Percentiles rank a stretch among this genome's conserved stretches.
phyloP scores from a whole-genome alignment of 2,888 invertebrate species.

The Spicauda simplicius region DNA sequence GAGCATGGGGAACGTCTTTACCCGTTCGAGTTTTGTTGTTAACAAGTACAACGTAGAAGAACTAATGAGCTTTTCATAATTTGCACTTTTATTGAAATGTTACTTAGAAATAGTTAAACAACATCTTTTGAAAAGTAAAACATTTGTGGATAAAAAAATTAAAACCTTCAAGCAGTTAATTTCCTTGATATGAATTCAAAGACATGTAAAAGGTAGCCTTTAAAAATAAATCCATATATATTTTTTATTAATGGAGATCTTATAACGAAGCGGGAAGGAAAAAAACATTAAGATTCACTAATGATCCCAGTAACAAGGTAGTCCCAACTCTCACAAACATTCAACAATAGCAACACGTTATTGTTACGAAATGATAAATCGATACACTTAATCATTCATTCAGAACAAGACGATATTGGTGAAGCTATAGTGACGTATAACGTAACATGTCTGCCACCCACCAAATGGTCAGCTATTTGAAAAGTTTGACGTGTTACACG shows the following conservation, averaged over 20 bases:
- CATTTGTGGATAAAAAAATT: no score
- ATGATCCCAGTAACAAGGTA: slow-evolving; percentile 32
- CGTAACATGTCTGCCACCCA: slow-evolving; percentile 55
- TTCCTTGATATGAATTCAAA: background rate
- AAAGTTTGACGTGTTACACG: slow-evolving; percentile 65
- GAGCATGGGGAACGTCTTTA: slow-evolving; percentile 44
- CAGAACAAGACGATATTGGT: slow-evolving; percentile 57
- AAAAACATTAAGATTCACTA: slow-evolving; percentile 25
- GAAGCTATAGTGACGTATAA: slow-evolving; percentile 44
- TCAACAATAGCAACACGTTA: slow-evolving; percentile 51
- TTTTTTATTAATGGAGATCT: slow-evolving; percentile 33
- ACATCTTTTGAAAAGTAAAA: no score
- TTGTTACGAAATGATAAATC: slow-evolving; percentile 69
- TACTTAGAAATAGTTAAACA: background rate
- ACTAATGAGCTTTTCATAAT: no score
- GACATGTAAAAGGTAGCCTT: no score
- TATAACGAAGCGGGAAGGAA: background rate
- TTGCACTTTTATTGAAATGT: background rate
- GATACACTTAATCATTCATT: slow-evolving; percentile 66
- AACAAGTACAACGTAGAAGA: background rate
- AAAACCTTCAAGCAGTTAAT: background rate
- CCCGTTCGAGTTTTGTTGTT: slow-evolving; percentile 2
- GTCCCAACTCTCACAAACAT: slow-evolving; percentile 31
- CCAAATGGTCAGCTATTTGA: slow-evolving; percentile 42
- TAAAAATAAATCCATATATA: slow-evolving; percentile 20